Conservation (phyloP, 1,140 invertebrate species). For the Drosophila sechellia region DNA sequence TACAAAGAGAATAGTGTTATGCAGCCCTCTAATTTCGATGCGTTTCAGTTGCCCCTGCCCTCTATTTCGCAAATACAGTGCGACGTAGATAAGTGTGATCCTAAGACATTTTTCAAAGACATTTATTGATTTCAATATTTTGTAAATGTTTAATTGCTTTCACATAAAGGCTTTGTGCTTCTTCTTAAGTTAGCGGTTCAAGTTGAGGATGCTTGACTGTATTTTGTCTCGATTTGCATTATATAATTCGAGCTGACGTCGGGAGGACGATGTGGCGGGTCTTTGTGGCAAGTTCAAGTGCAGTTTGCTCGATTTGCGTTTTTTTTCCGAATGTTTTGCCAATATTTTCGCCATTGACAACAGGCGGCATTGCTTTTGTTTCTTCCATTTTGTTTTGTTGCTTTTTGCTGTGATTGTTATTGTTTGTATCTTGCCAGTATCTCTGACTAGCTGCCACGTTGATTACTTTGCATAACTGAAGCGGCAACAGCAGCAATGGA, state of each 20-base stretch:
- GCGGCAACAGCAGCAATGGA: conserved; percentile 42
- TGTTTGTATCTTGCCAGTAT: conserved; percentile 48
- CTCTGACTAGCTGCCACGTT: conserved; percentile 40
- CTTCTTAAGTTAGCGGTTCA: no score
- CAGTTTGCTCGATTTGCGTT: conserved; percentile 58
- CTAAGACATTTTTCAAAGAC: not conserved
- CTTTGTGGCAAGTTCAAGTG: conserved; percentile 79
- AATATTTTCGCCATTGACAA: conserved; percentile 77
- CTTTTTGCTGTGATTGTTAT: conserved; percentile 24
- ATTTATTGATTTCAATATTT: not conserved
- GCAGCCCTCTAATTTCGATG: conserved; percentile 60
- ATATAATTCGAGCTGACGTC: conserved; percentile 70
- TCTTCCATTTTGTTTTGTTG: conserved; percentile 1
- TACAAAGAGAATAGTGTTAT: no score
- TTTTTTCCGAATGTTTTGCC: conserved; percentile 73
- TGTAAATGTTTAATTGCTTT: no score
- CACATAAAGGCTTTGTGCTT: not conserved
- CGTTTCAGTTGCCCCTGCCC: conserved; percentile 34
- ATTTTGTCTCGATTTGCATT: conserved; percentile 53
- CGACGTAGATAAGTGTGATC: not conserved
- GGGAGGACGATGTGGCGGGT: conserved; percentile 56
- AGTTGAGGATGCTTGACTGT: conserved; percentile 1
- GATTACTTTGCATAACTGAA: conserved; percentile 60
- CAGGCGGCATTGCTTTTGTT: conserved; percentile 37
- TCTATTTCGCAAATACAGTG: conserved; percentile 7